These are phyloP conservation scores for Chloroceryle inda DNA, from an alignment of 2,797 vertebrate species.

Conservation along the genomic window DNA sequence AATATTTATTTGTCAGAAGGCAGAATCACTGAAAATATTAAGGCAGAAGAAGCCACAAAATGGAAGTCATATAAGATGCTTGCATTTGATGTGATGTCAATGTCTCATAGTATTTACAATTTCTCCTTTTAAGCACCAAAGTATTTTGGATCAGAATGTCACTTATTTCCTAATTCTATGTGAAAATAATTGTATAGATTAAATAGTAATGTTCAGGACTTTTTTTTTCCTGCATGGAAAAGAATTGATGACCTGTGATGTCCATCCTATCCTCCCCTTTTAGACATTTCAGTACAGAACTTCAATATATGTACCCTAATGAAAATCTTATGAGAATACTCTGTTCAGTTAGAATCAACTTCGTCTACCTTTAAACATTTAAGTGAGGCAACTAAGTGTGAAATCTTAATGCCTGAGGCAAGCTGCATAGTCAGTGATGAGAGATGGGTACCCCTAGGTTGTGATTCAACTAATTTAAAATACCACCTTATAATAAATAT, in stretches of 20 bases:
- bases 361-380: background rate
- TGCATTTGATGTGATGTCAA: background rate
- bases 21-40: background rate
- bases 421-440: background rate
- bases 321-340: background rate
- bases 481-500: background rate
- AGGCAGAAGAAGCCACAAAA: background rate
- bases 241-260: background rate
- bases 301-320: background rate
- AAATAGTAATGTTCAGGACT: background rate
- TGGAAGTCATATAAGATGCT: slow-evolving; percentile 22
- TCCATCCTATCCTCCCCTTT: background rate
- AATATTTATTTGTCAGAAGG: slow-evolving; percentile 38
- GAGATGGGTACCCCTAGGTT: background rate
- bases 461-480: background rate
- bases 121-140: background rate
- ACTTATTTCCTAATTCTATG: background rate
- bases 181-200: background rate
- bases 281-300: background rate
- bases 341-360: background rate
- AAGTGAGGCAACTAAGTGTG: background rate
- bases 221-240: background rate
- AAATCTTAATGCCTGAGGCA: background rate
- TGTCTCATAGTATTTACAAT: background rate
- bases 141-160: background rate